Evolutionary conservation across 1,140 invertebrate species (phyloP).

Genomic region (Wiebesia pumilae): DNA sequence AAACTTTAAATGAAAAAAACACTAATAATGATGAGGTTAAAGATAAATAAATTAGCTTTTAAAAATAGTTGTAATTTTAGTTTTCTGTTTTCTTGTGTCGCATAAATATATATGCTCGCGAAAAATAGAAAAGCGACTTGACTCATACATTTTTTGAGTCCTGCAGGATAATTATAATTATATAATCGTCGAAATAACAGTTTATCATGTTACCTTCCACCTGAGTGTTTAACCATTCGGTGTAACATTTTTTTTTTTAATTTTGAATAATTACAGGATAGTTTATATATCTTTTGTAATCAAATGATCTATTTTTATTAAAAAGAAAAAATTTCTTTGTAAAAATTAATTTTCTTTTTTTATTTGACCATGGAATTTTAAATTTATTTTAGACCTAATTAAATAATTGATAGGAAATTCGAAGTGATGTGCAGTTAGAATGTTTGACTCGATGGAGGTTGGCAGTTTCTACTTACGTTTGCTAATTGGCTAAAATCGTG

Average conservation of each 20-base stretch:
- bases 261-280: background rate
- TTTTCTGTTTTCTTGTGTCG: slow-evolving; percentile 15
- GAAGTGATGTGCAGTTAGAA: background rate
- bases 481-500: background rate
- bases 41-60: slow-evolving; percentile 31
- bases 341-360: slow-evolving; percentile 18
- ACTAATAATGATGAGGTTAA: slow-evolving; percentile 44
- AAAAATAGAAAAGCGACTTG: slow-evolving; percentile 7
- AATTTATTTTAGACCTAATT: slow-evolving; percentile 39
- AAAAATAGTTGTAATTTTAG: slow-evolving; percentile 37
- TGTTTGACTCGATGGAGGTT: background rate
- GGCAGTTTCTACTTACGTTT: slow-evolving; percentile 17
- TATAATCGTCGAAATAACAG: slow-evolving; percentile 36
- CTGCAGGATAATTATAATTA: slow-evolving; percentile 33
- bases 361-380: slow-evolving; percentile 25
- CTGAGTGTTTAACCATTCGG: slow-evolving; percentile 2
- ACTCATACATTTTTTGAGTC: slow-evolving; percentile 9
- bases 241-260: slow-evolving; percentile 10
- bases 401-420: background rate
- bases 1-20: slow-evolving; percentile 26
- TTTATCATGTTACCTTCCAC: slow-evolving; percentile 36
- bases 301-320: slow-evolving; percentile 17
- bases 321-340: slow-evolving; percentile 20
- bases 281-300: slow-evolving; percentile 28
- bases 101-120: slow-evolving; percentile 26